Evolutionary conservation across 2,888 invertebrate genomes (phyloP), one percentile per base, ranked within the genome.

Genomic region (Itoplectis maculator): DNA sequence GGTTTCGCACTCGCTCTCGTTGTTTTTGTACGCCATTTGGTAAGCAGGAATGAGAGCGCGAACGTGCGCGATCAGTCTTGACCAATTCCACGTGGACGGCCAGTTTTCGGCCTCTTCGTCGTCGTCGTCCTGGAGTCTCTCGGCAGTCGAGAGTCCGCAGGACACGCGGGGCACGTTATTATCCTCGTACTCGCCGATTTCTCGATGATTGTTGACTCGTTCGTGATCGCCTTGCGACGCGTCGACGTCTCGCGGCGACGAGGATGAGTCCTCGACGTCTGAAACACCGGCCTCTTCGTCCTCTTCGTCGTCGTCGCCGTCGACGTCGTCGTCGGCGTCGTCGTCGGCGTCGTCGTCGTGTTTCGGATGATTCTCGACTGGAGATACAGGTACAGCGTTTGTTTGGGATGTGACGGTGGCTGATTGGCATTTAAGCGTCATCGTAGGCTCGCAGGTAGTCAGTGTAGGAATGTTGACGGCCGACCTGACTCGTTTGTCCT

Each of bases 361-460:
- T 80, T 70, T 87, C 86, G 88, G 87, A 86, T 86, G 79, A 86
- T 85, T 85, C 82, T 86, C 87, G 86, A 86, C 85, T 87, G 87
- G 90, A 90, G 88, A 88, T 88, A 88, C 92, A 92, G 92, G 92
- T 92, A 92, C 92, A 91, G 90, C 91, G 88, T 90, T 90, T 90
- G 90, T 90, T 92, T 91, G 90, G 91, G 92, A 92, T 91, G 92
- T 91, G 91, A 91, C 88, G 90, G 89, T 90, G 88, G 89, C 90
- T 90, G 92, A 91, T 92, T 91, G 92, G 91, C 91, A 88, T 89
- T 86, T 92, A 92, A 92, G 92, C 92, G 92, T 92, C 92, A 92
- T 92, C 92, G 90, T 92, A 92, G 92, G 92, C 92, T 92, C 91
- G 92, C 92, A 92, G 92, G 92, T 92, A 92, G 90, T 92, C 91